Percentiles rank a stretch among this genome's conserved stretches.
These are phyloP conservation scores for Coreoperca whiteheadi DNA, from an alignment of 2,113 vertebrate genomes.

Conservation along the genomic window DNA sequence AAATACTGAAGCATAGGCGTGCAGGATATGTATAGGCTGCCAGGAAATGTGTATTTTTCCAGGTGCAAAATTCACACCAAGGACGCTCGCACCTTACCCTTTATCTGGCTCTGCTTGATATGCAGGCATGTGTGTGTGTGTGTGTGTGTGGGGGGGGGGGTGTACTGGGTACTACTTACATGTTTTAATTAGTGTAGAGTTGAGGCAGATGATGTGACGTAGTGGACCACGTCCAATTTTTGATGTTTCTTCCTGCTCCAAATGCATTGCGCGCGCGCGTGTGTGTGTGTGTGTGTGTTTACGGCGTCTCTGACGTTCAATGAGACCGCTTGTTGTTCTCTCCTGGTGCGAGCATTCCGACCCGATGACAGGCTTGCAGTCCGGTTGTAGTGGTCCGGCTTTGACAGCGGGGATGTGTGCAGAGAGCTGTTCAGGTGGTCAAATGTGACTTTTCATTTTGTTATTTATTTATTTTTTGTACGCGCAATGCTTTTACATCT, in stretches of 20 bases:
- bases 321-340: not conserved
- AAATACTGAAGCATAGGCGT: constrained; percentile 42
- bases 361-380: not conserved
- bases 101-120: not conserved
- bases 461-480: not conserved
- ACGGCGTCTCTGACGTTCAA: not conserved
- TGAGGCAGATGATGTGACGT: not conserved
- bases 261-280: not conserved
- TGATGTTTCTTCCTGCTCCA: not conserved
- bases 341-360: not conserved
- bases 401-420: not conserved
- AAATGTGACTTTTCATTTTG: not conserved
- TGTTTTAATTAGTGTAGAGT: not conserved
- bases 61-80: constrained; percentile 29
- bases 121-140: not conserved
- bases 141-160: no score
- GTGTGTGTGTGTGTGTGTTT: not conserved
- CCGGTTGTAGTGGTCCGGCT: not conserved
- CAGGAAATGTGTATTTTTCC: constrained; percentile 55
- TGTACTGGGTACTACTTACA: no score
- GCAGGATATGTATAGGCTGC: constrained; percentile 47
- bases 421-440: not conserved
- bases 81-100: constrained; percentile 14
- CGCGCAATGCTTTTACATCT: constrained; percentile 1
- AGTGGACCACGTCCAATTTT: not conserved